Conservation (phyloP, 2,797 vertebrate genomes). For the Delichon dasypus region DNA sequence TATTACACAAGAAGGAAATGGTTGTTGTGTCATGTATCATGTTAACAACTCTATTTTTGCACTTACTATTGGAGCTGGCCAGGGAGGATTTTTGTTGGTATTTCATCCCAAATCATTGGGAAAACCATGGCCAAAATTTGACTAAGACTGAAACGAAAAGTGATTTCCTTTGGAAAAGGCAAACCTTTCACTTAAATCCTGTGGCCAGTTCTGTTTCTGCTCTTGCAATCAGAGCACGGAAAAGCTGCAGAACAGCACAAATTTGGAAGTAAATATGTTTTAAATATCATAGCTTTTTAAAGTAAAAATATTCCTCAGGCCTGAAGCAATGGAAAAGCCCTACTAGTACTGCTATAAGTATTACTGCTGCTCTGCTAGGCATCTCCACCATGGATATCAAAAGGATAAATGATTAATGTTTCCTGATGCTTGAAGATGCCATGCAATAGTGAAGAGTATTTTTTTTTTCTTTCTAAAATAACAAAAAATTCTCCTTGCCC, state of each 20-base stretch:
- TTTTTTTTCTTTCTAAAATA: not conserved
- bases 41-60: constrained; percentile 45
- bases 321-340: not conserved
- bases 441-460: not conserved
- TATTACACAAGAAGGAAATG: constrained; percentile 55
- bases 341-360: not conserved
- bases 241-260: not conserved
- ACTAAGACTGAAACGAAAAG: not conserved
- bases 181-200: not conserved
- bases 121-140: not conserved
- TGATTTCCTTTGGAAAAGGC: not conserved
- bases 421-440: not conserved
- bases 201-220: not conserved
- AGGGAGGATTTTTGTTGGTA: not conserved
- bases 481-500: not conserved
- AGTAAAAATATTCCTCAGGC: not conserved
- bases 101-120: not conserved
- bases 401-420: not conserved
- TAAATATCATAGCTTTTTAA: not conserved
- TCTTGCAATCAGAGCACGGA: not conserved
- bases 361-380: not conserved
- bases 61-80: not conserved
- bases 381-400: not conserved
- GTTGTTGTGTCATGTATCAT: constrained; percentile 21
- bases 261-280: not conserved